Base-by-base conservation (phyloP, 2,888 invertebrate genomes). In the Ochropleura plecta region DNA sequence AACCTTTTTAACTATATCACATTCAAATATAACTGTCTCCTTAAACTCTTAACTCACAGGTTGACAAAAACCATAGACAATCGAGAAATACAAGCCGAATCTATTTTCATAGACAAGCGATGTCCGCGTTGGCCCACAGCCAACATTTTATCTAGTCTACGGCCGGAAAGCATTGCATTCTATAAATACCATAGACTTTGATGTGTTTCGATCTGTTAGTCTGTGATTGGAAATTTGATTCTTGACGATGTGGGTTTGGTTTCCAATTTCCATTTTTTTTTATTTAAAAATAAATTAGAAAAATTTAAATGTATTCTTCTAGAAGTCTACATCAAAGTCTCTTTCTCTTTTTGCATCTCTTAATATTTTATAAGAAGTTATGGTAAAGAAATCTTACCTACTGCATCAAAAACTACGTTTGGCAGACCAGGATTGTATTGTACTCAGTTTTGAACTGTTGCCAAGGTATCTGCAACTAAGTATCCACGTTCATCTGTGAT, bases 141-240 rank as follows among this genome's bases (percentile, higher is more conserved):
- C 89, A 88, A 87, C 84, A 88, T 90, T 88, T 89, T 90, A 87
- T 90, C 88, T 89, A 81, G 89, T 88, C 89, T 88, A 85, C 82
- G 85, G 87, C 87, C 90, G 91, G 91, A 88, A 91, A 91, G 84
- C 88, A 87, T 86, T 88, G 88, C 83, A 84, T 88, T 88, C 89
- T 90, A 89, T 87, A 91, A 88, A 91, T 91, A 91, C 82, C 86
- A 88, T 83, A 88, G 79, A 91, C 89, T 91, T 92, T 92, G 91
- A 91, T 91, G 91, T 90, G 81, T 86, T 86, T 89, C 87, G 86
- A 90, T 90, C 78, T 82, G 83, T 87, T 75, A 70, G 74, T 77
- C 83, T 87, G 57, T 81, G 83, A 86, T 86, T 85, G 86, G 85
- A 86, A 89, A 91, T 84, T 59, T 83, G 88, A 88, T 83, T 88